Percentiles rank a stretch among this genome's conserved stretches.
Evolutionary conservation across 2,797 vertebrate genomes (phyloP).

Genomic region (Eupleurogrammus muticus): DNA sequence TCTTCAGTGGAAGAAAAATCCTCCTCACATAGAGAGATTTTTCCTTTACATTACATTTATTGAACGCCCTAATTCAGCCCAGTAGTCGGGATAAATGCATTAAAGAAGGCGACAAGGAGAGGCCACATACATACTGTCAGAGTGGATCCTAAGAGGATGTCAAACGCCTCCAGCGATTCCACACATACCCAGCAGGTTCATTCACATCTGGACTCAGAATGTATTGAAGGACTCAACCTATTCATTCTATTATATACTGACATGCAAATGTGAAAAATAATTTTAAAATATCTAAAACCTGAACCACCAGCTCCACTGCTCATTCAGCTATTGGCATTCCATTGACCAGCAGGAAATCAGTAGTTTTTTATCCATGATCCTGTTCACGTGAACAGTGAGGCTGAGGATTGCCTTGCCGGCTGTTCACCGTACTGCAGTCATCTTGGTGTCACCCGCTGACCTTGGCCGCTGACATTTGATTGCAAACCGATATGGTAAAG

Average conservation of each 20-base stretch:
- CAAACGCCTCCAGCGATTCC: slow-evolving; percentile 48
- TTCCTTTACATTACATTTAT: not conserved
- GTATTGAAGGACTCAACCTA: slow-evolving; percentile 16
- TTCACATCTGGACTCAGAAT: slow-evolving; percentile 32
- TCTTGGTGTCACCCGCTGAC: slow-evolving; percentile 21
- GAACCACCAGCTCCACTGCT: too few relatives aligned
- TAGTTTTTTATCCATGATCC: too few relatives aligned
- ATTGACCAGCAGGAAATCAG: too few relatives aligned
- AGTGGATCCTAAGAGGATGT: slow-evolving; percentile 31
- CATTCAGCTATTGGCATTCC: too few relatives aligned
- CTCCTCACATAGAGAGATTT: not conserved
- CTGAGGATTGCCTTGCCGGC: not conserved
- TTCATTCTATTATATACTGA: too few relatives aligned
- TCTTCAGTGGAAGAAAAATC: not conserved
- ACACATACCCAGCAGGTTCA: slow-evolving; percentile 42
- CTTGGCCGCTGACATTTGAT: slow-evolving; percentile 57
- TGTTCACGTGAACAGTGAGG: not conserved
- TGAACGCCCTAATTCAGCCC: not conserved
- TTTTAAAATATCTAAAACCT: too few relatives aligned
- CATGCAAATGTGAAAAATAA: too few relatives aligned
- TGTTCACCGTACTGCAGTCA: not conserved
- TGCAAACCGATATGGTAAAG: slow-evolving; percentile 41
- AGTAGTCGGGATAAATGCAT: slow-evolving; percentile 25
- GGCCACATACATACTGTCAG: slow-evolving; percentile 53
- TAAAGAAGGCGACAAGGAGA: slow-evolving; percentile 37